Conservation (phyloP, 2,113 vertebrate species). For the Upupa epops region DNA sequence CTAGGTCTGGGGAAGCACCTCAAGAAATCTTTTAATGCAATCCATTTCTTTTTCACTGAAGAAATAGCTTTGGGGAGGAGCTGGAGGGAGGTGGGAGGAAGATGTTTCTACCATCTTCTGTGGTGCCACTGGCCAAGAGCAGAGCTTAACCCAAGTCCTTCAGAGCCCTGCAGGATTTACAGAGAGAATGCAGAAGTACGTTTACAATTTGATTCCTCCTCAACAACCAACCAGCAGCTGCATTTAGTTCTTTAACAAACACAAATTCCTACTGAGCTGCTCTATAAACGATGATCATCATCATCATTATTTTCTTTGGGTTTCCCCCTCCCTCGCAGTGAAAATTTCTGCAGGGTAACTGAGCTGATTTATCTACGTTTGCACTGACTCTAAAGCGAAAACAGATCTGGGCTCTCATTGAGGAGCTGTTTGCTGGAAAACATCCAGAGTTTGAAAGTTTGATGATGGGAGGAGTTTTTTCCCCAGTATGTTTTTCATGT, state of each 20-base stretch:
- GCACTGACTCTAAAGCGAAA: not conserved
- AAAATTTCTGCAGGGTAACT: not conserved
- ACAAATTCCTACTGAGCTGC: not conserved
- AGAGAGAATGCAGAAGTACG: not conserved
- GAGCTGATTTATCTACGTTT: not conserved
- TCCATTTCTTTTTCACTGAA: not conserved
- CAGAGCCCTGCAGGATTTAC: not conserved
- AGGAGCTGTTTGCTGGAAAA: constrained; percentile 38
- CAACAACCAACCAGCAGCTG: not conserved
- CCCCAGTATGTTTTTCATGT: rapidly evolving
- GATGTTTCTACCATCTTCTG: not conserved
- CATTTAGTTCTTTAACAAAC: not conserved
- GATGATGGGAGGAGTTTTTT: not conserved
- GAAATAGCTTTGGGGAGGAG: not conserved
- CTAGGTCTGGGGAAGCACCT: not conserved
- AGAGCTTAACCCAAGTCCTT: not conserved
- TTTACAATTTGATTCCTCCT: not conserved
- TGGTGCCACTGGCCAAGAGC: not conserved
- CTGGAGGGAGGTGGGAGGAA: not conserved
- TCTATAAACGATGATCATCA: not conserved
- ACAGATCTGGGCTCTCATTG: not conserved
- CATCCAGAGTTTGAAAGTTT: constrained; percentile 8
- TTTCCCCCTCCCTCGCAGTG: not conserved
- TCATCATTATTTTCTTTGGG: not conserved
- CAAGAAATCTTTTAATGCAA: not conserved